Base-by-base conservation (phyloP, 2,113 vertebrate genomes). In the Macquaria australasica region DNA sequence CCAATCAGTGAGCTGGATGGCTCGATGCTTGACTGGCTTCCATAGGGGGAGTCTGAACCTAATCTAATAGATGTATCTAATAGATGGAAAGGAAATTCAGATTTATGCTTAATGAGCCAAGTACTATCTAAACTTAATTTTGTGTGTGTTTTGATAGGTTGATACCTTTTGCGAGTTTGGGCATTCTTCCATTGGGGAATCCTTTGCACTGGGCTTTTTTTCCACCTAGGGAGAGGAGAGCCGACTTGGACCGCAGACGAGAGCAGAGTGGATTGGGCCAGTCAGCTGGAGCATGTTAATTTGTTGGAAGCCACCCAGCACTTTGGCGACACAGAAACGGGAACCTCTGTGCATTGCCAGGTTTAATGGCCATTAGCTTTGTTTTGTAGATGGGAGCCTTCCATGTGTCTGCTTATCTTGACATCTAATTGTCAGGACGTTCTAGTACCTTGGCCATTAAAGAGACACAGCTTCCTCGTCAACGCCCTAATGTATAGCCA, bases 261-360 rank as follows among this genome's bases (percentile, higher is more conserved):
- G 67, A 77, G 86, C 59, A 64, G 80, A 87, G 82, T 81, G 86
- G 83, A 86, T 82, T 64, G 82, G 77, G 55, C 73, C 73, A 81
- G 88, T 87, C 85, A 83, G 80, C 85, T 85, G 83, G 87, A 76
- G 87, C 79, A 68, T 90, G 85, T 84, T 93, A 82, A 89, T 89
- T 81, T 91, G 87, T 77, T 94, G 91, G 84, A 92, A 70, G 67
- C 67, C 64, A 58, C 68, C 92, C 89, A 91, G 83, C 53, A 62
- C 82, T 80, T 80, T 71, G 73, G 88, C 59, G 71, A 88, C 91
- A 90, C 81, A 86, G 83, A 88, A 83, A 86, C 74, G 75, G 86
- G 80, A 85, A 81, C 86, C 81, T 77, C 73, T 68, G 34, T n/a
- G 56, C 64, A 14, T 83, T 89, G 86, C 87, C 74, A 82, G 66